phyloP scores from a whole-genome alignment of 1,140 invertebrate species.

The Papilio polyxenes region DNA sequence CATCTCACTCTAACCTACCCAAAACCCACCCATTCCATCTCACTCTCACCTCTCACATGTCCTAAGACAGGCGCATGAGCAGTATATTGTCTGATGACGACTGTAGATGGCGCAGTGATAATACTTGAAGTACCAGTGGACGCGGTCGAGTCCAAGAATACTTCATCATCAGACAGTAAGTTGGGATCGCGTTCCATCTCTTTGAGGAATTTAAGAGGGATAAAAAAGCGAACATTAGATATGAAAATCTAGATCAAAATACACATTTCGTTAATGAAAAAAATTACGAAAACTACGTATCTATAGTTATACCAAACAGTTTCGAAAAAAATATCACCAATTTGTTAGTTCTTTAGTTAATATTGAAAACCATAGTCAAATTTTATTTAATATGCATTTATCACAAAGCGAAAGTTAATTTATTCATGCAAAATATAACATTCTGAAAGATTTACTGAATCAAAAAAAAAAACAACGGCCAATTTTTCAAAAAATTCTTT shows the following conservation, averaged over 20 bases:
- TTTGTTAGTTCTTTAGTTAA: background rate
- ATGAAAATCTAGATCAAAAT: too few relatives aligned
- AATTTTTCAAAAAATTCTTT: too few relatives aligned
- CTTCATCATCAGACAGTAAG: conserved; percentile 67
- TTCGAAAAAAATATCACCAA: background rate
- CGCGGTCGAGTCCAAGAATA: conserved; percentile 61
- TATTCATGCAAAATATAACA: too few relatives aligned
- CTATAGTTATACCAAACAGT: too few relatives aligned
- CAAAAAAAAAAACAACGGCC: too few relatives aligned
- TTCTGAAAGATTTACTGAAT: too few relatives aligned
- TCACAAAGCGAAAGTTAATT: background rate
- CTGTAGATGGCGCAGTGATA: conserved; percentile 14
- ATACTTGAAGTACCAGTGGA: conserved; percentile 46
- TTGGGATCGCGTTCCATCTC: conserved; percentile 53
- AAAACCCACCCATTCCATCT: background rate
- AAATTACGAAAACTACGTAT: too few relatives aligned
- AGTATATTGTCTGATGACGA: conserved; percentile 35
- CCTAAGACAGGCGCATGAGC: conserved; percentile 44
- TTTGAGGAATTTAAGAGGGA: background rate
- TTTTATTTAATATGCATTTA: background rate
- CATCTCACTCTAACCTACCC: background rate
- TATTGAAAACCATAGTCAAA: background rate
- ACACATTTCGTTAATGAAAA: too few relatives aligned
- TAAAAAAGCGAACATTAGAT: too few relatives aligned
- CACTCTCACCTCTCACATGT: conserved; percentile 43